These are phyloP conservation scores for Drosophila kohkoa DNA, from an alignment of 1,140 invertebrate species.

Conservation along the genomic window DNA sequence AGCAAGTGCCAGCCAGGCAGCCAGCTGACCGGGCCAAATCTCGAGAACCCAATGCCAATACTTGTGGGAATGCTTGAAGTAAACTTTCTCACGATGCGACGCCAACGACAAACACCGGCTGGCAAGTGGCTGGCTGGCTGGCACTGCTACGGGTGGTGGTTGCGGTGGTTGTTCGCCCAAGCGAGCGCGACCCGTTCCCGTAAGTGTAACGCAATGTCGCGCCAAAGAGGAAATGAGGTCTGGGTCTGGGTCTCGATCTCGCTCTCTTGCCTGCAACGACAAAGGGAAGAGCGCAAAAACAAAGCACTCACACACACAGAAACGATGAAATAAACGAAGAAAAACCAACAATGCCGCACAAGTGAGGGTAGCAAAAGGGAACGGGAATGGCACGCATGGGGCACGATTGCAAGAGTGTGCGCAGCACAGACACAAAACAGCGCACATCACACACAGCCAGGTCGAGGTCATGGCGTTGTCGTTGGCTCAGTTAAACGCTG, in stretches of 20 bases:
- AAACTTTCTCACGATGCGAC: conserved; percentile 84
- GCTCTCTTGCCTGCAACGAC: conserved; percentile 38
- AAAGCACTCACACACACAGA: conserved; percentile 13
- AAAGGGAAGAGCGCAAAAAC: conserved; percentile 45
- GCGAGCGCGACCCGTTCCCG: conserved; percentile 46
- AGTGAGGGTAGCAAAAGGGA: conserved; percentile 57
- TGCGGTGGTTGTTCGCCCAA: conserved; percentile 61
- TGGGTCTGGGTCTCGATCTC: conserved; percentile 51
- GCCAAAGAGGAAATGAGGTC: conserved; percentile 80
- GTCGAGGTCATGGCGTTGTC: conserved; percentile 71
- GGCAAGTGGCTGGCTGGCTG: conserved; percentile 63
- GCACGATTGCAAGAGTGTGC: conserved; percentile 64
- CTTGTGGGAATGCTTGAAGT: conserved; percentile 83
- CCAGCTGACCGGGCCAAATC: conserved; percentile 63
- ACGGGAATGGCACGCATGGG: conserved; percentile 75
- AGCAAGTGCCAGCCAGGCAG: conserved; percentile 59
- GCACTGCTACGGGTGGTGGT: conserved; percentile 68
- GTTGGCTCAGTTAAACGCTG: conserved; percentile 33
- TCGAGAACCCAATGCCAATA: conserved; percentile 65
- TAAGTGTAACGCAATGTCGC: conserved; percentile 81
- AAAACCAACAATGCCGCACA: conserved; percentile 61
- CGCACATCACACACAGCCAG: conserved; percentile 40
- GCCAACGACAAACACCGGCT: conserved; percentile 63
- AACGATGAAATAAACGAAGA: conserved; percentile 7
- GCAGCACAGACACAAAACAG: conserved; percentile 46